A percentile compares a stretch with the other conserved stretches of the same genome.
phyloP scores from a whole-genome alignment of 1,140 invertebrate species.

The Cepaea nemoralis region DNA sequence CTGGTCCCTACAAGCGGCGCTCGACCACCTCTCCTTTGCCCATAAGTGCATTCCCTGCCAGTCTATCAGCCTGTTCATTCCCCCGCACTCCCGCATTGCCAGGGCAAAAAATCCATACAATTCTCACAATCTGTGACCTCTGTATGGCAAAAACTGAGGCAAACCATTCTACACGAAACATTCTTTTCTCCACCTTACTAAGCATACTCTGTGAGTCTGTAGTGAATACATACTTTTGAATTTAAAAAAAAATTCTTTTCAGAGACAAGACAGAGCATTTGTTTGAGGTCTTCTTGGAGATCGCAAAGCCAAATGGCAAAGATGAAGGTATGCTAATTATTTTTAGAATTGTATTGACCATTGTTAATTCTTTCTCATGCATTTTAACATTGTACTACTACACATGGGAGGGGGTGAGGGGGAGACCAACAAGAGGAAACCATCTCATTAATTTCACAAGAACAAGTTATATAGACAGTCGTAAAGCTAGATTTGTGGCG shows the following conservation, averaged over 20 bases:
- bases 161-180: not conserved
- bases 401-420: too few relatives aligned
- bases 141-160: not conserved
- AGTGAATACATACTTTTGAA: not conserved
- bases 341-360: not conserved
- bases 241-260: slow-evolving; percentile 66
- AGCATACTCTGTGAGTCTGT: too few relatives aligned
- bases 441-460: too few relatives aligned
- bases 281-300: slow-evolving; percentile 88
- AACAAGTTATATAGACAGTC: too few relatives aligned
- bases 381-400: not conserved
- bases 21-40: not conserved
- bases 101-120: not conserved
- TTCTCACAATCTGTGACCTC: not conserved
- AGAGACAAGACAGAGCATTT: slow-evolving; percentile 85
- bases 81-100: too few relatives aligned
- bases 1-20: not conserved
- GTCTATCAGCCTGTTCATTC: too few relatives aligned
- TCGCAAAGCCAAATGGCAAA: slow-evolving; percentile 73
- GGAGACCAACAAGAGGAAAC: too few relatives aligned
- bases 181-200: not conserved
- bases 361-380: not conserved
- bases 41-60: too few relatives aligned
- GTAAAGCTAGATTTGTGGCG: too few relatives aligned
- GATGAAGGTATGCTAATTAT: slow-evolving; percentile 51